These are phyloP conservation scores for Cichladusa arquata DNA, from an alignment of 2,113 vertebrate genomes.

Conservation along the genomic window DNA sequence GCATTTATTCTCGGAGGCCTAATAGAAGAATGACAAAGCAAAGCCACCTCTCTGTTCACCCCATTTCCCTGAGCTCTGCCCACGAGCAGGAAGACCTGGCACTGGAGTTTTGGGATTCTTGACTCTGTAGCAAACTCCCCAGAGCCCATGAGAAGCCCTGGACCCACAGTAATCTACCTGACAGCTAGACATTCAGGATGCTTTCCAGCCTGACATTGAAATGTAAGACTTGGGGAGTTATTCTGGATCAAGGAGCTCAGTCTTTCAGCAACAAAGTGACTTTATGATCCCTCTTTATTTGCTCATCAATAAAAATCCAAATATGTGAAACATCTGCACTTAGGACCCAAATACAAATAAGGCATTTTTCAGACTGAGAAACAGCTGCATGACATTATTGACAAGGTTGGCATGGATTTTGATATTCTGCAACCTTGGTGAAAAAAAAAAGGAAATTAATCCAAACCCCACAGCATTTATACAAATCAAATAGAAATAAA, in stretches of 20 bases:
- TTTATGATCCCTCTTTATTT: neutral
- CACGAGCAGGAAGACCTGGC: accelerated
- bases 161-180: neutral
- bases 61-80: neutral
- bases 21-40: neutral
- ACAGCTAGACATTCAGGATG: neutral
- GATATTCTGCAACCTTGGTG: accelerated
- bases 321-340: neutral
- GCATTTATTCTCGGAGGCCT: neutral
- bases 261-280: neutral
- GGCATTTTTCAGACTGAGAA: neutral
- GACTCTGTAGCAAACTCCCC: neutral
- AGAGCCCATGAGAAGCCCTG: neutral
- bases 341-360: neutral
- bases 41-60: neutral
- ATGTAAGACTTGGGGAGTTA: neutral
- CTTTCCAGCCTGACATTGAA: neutral
- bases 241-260: neutral
- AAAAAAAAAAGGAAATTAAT: neutral
- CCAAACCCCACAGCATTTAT: neutral
- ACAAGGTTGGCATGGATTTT: neutral
- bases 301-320: neutral
- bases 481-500: neutral
- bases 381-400: neutral
- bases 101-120: neutral